A percentile compares a stretch with the other conserved stretches of the same genome.
Evolutionary conservation across 2,113 vertebrate species (phyloP).

Genomic region (Silurus glanis): DNA sequence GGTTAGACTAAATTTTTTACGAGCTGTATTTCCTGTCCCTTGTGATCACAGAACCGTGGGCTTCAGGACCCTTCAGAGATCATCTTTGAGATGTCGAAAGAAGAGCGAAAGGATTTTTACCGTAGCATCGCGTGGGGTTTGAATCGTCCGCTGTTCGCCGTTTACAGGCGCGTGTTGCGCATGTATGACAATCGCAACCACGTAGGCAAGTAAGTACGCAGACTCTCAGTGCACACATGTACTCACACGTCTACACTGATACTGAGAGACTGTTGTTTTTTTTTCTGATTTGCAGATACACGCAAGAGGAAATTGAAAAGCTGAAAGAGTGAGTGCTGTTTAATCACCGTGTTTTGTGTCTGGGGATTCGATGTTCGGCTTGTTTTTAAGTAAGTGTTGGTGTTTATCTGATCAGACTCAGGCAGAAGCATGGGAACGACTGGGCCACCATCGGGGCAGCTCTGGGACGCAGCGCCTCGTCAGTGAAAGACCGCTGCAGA

Average conservation of each 20-base stretch:
- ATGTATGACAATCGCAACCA: constrained; percentile 99
- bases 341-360: not conserved
- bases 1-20: not conserved
- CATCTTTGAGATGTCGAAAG: constrained; percentile 99
- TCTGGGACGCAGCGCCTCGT: constrained; percentile 94
- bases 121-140: constrained; percentile 94
- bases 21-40: not conserved
- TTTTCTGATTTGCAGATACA: constrained; percentile 78
- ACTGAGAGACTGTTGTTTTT: constrained; percentile 40
- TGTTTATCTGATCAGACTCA: constrained; percentile 74
- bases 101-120: constrained; percentile 99
- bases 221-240: not conserved
- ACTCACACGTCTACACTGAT: not conserved
- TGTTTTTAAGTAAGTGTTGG: not conserved
- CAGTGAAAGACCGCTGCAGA: constrained; percentile 95
- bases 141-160: constrained; percentile 95
- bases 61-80: constrained; percentile 97
- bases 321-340: constrained; percentile 89
- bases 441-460: constrained; percentile 97
- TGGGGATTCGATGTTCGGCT: not conserved
- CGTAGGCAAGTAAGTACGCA: constrained; percentile 90
- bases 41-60: constrained; percentile 80
- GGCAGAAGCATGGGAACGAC: constrained; percentile 94
- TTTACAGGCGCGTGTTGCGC: constrained; percentile 94
- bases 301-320: constrained; percentile 91